Conservation (phyloP, 2,113 vertebrate genomes). For the Mixornis gularis region DNA sequence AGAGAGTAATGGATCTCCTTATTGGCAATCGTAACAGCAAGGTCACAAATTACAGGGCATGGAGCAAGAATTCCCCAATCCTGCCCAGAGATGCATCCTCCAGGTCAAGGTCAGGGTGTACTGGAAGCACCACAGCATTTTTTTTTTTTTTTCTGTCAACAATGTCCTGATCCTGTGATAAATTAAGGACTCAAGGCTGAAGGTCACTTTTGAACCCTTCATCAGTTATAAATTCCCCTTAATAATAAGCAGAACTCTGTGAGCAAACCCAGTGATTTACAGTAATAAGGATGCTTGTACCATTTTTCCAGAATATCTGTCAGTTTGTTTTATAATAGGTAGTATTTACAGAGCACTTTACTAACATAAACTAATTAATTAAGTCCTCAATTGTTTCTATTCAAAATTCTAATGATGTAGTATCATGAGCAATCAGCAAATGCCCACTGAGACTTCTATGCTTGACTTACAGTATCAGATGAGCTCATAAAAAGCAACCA, state of each 20-base stretch:
- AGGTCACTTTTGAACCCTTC: constrained; percentile 10
- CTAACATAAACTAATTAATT: constrained; percentile 40
- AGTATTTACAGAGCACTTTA: constrained; percentile 25
- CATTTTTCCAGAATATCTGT: constrained; percentile 14
- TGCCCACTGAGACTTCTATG: not conserved
- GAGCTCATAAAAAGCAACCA: not conserved
- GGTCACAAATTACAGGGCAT: not conserved
- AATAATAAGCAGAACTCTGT: constrained; percentile 29
- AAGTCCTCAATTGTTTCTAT: constrained; percentile 24
- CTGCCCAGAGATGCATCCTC: not conserved
- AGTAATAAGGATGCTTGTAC: constrained; percentile 3
- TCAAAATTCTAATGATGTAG: constrained; percentile 1
- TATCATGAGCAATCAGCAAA: not conserved
- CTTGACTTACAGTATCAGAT: not conserved
- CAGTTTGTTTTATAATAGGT: constrained; percentile 25
- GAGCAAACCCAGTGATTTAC: constrained; percentile 42
- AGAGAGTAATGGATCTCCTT: constrained; percentile 12
- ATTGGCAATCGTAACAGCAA: not conserved
- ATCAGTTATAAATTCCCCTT: constrained; percentile 37
- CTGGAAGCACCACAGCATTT: not conserved
- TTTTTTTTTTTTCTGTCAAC: not conserved
- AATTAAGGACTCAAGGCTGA: constrained; percentile 24
- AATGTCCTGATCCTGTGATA: not conserved
- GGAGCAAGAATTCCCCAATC: not conserved
- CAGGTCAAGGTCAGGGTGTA: constrained; percentile 31